Evolutionary conservation across 2,888 invertebrate genomes (phyloP), one percentile per base, ranked within the genome.

Genomic region (Zonitis immaculata): DNA sequence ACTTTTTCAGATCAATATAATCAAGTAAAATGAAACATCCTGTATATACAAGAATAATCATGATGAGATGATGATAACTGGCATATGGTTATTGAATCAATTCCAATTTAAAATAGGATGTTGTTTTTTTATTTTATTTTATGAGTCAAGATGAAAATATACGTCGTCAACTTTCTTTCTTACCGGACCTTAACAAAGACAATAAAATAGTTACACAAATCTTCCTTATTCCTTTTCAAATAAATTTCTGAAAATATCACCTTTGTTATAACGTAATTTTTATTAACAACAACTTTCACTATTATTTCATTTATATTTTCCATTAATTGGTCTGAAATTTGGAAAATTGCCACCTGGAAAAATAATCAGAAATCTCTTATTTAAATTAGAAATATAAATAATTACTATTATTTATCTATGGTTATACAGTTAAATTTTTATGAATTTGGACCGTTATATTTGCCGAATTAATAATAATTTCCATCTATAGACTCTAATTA

Each of bases 131-230:
- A 16, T 35, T 35, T 20, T n/a, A n/a, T n/a, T 20, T 39, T 50
- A 39, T 56, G 56, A 56, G 43, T 56, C 56, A 56, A 56, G 51
- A 43, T 27, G 22, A 46, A 30, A 28, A 46, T n/a, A n/a, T 42
- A 22, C 22, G 39, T 20, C 47, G 22, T 12, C 18, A 39, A 39
- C 55, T 55, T 55, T 55, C 55, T 51, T 39, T 32, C 14, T 32
- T 47, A 44, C 55, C 55, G 55, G 55, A 55, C 51, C 55, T 49
- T 51, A 42, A 51, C 51, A 51, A 43, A 55, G 45, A 55, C 55
- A 55, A 55, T 55, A 32, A 30, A 20, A 35, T 18, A 32, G 18
- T 43, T 50, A 44, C 32, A 39, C 35, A 47, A 47, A 26, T n/a
- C 11, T n/a, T n/a, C n/a, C n/a, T n/a, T n/a, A 32, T 44, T 35